Conservation (phyloP, 2,888 invertebrate genomes). For the Phytoseiulus persimilis region DNA sequence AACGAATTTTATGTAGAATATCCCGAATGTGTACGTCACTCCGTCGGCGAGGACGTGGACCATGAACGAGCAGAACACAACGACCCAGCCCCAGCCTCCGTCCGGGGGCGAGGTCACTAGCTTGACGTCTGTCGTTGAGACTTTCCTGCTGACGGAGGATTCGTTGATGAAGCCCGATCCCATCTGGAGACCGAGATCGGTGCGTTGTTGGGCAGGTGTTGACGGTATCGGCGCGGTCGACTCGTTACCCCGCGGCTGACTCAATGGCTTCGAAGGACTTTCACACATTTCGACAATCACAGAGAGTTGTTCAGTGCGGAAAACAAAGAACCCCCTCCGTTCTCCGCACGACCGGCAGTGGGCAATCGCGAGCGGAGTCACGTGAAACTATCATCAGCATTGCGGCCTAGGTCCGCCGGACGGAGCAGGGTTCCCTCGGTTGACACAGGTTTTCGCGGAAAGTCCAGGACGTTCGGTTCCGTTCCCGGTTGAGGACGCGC, state of each 20-base stretch:
- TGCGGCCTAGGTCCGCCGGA: background rate
- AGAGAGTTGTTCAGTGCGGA: background rate
- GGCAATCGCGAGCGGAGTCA: background rate
- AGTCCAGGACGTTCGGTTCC: background rate
- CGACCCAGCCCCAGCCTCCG: constrained; percentile 91
- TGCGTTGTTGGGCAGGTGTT: background rate
- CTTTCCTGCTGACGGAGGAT: background rate
- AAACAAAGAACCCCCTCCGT: background rate
- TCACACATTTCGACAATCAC: constrained; percentile 20
- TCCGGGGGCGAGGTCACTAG: constrained; percentile 57
- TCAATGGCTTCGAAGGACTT: constrained; percentile 30
- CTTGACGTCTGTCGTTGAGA: constrained; percentile 9
- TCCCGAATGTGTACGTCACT: constrained; percentile 93
- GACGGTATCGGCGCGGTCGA: background rate
- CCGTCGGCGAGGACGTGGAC: constrained; percentile 89
- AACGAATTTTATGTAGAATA: constrained; percentile 78
- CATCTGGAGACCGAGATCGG: background rate
- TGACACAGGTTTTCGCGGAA: background rate
- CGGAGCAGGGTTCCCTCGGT: background rate
- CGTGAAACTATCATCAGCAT: background rate
- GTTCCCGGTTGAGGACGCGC: background rate
- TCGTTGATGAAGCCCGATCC: background rate
- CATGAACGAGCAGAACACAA: constrained; percentile 89
- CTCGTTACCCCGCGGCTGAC: constrained; percentile 5
- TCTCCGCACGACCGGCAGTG: background rate